Evolutionary conservation across 2,113 vertebrate genomes (phyloP).

Genomic region (Rattus norvegicus): DNA sequence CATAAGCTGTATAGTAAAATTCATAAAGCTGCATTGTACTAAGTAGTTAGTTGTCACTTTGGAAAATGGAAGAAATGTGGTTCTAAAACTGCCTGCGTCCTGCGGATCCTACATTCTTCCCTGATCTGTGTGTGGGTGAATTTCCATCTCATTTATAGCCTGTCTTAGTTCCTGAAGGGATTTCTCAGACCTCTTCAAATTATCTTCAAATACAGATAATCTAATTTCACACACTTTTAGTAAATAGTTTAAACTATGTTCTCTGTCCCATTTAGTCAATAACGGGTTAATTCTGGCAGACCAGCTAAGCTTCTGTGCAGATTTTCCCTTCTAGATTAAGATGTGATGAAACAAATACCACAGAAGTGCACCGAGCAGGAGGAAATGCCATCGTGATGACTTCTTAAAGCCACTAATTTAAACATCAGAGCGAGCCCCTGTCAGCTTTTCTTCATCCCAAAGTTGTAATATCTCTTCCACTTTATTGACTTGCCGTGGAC

Average conservation of each 20-base stretch:
- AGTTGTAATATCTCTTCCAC: conserved; percentile 52
- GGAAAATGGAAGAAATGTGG: conserved; percentile 6
- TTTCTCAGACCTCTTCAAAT: conserved; percentile 67
- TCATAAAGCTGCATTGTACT: conserved; percentile 41
- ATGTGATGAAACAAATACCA: conserved; percentile 60
- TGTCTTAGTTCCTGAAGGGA: conserved; percentile 35
- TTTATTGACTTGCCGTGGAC: conserved; percentile 52
- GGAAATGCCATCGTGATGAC: conserved; percentile 57
- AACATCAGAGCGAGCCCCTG: conserved; percentile 66
- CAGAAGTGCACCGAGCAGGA: background rate
- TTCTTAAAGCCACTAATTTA: conserved; percentile 73
- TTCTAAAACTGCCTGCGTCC: conserved; percentile 18
- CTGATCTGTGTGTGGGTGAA: conserved; percentile 50
- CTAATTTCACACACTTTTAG: conserved; percentile 65
- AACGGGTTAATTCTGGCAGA: conserved; percentile 43
- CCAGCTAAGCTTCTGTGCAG: conserved; percentile 47
- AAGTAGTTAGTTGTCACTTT: conserved; percentile 19
- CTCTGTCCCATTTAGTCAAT: conserved; percentile 27
- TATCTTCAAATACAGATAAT: conserved; percentile 60
- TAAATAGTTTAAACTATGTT: conserved; percentile 40
- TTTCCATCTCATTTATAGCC: conserved; percentile 47
- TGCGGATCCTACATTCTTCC: background rate
- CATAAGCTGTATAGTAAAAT: background rate
- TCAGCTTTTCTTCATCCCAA: conserved; percentile 64
- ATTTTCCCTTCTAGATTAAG: conserved; percentile 46